A percentile compares a stretch with the other conserved stretches of the same genome.
Evolutionary conservation across 2,797 vertebrate genomes (phyloP).

Genomic region (Siniperca undulata): DNA sequence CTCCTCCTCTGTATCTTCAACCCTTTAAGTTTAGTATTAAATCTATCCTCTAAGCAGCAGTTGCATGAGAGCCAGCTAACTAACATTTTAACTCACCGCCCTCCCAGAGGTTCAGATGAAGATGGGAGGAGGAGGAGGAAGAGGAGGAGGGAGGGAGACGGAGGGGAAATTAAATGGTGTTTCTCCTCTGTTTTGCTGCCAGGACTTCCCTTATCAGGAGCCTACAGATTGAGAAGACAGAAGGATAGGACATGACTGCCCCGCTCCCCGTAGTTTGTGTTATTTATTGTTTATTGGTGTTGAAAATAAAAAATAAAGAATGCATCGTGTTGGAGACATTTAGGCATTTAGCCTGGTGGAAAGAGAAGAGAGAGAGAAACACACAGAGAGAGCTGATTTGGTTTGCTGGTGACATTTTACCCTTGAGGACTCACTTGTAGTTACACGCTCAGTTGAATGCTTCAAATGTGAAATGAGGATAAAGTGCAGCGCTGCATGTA

Average conservation of each 20-base stretch:
- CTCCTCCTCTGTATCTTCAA: not conserved
- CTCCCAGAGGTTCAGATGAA: slow-evolving; percentile 29
- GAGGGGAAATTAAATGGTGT: slow-evolving; percentile 44
- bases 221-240: slow-evolving; percentile 55
- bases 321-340: slow-evolving; percentile 2
- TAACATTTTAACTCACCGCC: slow-evolving; percentile 30
- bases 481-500: slow-evolving; percentile 20
- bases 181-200: slow-evolving; percentile 46
- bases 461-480: slow-evolving; percentile 60
- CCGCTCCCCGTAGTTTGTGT: not conserved
- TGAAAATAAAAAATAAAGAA: slow-evolving; percentile 42
- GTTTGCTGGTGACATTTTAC: slow-evolving; percentile 54
- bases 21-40: slow-evolving; percentile 20
- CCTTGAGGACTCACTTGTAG: slow-evolving; percentile 67
- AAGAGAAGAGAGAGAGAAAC: not conserved
- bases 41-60: slow-evolving; percentile 9
- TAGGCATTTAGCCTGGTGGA: slow-evolving; percentile 26
- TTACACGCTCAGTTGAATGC: slow-evolving; percentile 62
- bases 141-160: not conserved
- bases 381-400: slow-evolving; percentile 9
- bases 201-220: slow-evolving; percentile 63
- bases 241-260: slow-evolving; percentile 24
- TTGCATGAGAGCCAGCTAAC: slow-evolving; percentile 21
- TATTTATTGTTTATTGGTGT: slow-evolving; percentile 55
- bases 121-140: slow-evolving; percentile 17